Evolutionary conservation across 2,888 invertebrate genomes (phyloP).

Genomic region (Cepaea hortensis): DNA sequence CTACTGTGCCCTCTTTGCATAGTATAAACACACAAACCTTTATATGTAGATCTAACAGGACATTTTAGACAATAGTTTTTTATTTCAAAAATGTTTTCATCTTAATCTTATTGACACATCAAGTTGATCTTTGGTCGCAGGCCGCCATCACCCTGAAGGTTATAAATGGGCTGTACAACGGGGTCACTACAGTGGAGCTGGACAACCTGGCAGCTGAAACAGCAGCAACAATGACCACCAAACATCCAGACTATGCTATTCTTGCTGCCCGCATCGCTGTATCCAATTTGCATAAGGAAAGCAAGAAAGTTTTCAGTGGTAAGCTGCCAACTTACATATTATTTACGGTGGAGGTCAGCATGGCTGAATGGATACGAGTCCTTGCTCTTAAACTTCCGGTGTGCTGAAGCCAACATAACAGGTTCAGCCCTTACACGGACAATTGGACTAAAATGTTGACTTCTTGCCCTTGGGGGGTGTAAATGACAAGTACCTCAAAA

Average conservation of each 20-base stretch:
- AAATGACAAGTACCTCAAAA: too few species aligned
- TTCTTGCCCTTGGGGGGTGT: too few species aligned
- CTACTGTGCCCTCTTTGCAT: too few species aligned
- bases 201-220: conserved; percentile 99
- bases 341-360: too few species aligned
- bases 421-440: too few species aligned
- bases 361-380: too few species aligned
- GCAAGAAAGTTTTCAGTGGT: conserved; percentile 88
- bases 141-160: conserved; percentile 83
- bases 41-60: neutral
- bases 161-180: conserved; percentile 94
- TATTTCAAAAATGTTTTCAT: neutral
- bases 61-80: neutral
- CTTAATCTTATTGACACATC: neutral
- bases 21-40: neutral
- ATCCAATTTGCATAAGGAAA: conserved; percentile 98
- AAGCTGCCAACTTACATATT: conserved; percentile 29
- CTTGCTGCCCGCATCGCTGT: conserved; percentile 89
- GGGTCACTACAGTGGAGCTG: conserved; percentile 96
- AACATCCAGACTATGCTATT: conserved; percentile 94
- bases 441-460: too few species aligned
- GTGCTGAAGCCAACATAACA: too few species aligned
- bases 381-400: too few species aligned
- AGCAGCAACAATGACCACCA: conserved; percentile 97
- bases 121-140: conserved; percentile 57